These are phyloP conservation scores for Dynastes grantii DNA, from an alignment of 2,888 invertebrate species.

Conservation along the genomic window DNA sequence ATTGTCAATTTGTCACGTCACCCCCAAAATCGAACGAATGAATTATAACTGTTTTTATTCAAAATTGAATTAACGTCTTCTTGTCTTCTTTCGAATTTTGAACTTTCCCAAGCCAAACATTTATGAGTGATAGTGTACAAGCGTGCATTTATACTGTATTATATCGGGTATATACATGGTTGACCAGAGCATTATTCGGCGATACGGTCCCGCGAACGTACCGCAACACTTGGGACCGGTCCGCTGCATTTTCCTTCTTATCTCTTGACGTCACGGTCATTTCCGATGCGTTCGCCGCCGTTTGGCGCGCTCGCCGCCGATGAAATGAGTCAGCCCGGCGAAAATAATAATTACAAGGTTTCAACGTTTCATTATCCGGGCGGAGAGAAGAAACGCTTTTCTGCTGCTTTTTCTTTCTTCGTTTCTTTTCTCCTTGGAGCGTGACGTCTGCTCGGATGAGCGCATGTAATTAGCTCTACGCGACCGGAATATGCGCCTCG, in stretches of 20 bases:
- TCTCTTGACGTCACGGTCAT: constrained; percentile 27
- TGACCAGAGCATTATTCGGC: constrained; percentile 4
- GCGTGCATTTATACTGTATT: too few relatives aligned
- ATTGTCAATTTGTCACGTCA: too few relatives aligned
- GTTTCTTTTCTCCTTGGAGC: not conserved
- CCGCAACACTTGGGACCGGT: not conserved
- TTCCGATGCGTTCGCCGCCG: constrained; percentile 18
- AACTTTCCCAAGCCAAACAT: too few relatives aligned
- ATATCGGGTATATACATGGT: not conserved
- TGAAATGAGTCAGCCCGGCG: constrained; percentile 15
- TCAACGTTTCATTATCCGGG: constrained; percentile 11
- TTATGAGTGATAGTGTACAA: not conserved
- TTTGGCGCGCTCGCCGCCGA: not conserved
- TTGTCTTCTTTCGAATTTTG: too few relatives aligned
- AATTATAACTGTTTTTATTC: too few relatives aligned
- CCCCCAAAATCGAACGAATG: too few relatives aligned
- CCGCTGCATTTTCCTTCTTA: constrained; percentile 29
- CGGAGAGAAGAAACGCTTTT: not conserved
- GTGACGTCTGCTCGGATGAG: constrained; percentile 25
- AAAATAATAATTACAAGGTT: constrained; percentile 35
- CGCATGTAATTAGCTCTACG: constrained; percentile 20
- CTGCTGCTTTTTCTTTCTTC: not conserved
- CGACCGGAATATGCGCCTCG: constrained; percentile 17
- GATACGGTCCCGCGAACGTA: not conserved
- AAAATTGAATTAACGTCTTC: too few relatives aligned